Evolutionary conservation across 2,113 vertebrate genomes (phyloP).

Genomic region (Tapirus terrestris): DNA sequence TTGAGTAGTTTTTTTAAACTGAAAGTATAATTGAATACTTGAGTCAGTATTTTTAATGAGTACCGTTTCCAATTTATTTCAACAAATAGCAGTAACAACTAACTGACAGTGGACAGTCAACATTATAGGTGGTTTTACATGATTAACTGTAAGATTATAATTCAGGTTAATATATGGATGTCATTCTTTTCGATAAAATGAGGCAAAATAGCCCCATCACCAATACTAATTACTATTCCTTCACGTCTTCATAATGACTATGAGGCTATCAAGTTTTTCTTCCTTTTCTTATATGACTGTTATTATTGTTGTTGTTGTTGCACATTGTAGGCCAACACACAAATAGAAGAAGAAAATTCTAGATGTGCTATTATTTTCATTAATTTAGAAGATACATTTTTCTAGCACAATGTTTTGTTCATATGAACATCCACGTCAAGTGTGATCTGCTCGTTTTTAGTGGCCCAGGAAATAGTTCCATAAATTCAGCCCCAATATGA

Average conservation of each 20-base stretch:
- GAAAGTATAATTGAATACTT: background rate
- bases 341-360: background rate
- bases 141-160: background rate
- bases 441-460: conserved; percentile 26
- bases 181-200: background rate
- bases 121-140: conserved; percentile 32
- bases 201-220: background rate
- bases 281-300: background rate
- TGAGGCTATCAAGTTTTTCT: background rate
- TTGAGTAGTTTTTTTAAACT: background rate
- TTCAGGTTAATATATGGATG: background rate
- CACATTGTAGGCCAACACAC: background rate
- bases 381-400: background rate
- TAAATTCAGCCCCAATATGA: background rate
- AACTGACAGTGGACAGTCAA: background rate
- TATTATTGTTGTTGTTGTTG: background rate
- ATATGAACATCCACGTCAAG: background rate
- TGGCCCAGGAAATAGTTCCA: background rate
- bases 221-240: background rate
- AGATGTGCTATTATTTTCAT: background rate
- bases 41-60: background rate
- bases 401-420: background rate
- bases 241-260: background rate
- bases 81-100: background rate
- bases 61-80: background rate